Evolutionary conservation across 1,140 invertebrate species (phyloP), one percentile per base, ranked within the genome.

Genomic region (Brachionus paranguensis): DNA sequence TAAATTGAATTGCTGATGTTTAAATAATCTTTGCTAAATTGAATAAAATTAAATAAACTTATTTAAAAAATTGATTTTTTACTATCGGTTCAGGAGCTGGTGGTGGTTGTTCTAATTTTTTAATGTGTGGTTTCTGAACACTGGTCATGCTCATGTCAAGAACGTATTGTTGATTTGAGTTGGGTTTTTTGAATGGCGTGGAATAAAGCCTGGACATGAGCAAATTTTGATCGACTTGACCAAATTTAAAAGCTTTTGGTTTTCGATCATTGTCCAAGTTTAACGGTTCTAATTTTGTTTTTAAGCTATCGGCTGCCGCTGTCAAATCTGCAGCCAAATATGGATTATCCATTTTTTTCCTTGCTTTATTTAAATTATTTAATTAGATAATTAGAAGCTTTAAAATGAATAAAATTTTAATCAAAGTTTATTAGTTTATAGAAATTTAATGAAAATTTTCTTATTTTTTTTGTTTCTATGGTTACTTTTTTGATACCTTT

Each of bases 61-160:
- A 60, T 8, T 24, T 60, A 3, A 29, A 74, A 45, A n/a, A 11
- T 6, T 14, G 0, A n/a, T 76, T 50, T 27, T 50, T 50, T 76
- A 76, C 72, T 6, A 81, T 68, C 3, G 78, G 78, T 8, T 81
- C 78, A 1, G 78, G 78, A n/a, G 53, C 20, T 24, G 64, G 24
- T 27, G 78, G 78, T 45, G 78, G 55, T 64, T 60, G 11, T 45
- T 81, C 78, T 37, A 81, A 7, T 64, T 64, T 60, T 68, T 81
- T 81, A 27, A 81, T 81, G n/a, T 81, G 78, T 7, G 78, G 78
- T 47, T 81, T 81, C 12, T 81, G 78, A 64, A 81, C 53, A 68
- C 78, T 81, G 24, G 78, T 81, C 78, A 68, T 68, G 45, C 78
- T 68, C 78, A 81, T 81, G 53, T 81, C 78, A 33, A 81, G 43